Evolutionary conservation across 2,797 vertebrate species (phyloP).

Genomic region (Hoplostethus atlanticus): DNA sequence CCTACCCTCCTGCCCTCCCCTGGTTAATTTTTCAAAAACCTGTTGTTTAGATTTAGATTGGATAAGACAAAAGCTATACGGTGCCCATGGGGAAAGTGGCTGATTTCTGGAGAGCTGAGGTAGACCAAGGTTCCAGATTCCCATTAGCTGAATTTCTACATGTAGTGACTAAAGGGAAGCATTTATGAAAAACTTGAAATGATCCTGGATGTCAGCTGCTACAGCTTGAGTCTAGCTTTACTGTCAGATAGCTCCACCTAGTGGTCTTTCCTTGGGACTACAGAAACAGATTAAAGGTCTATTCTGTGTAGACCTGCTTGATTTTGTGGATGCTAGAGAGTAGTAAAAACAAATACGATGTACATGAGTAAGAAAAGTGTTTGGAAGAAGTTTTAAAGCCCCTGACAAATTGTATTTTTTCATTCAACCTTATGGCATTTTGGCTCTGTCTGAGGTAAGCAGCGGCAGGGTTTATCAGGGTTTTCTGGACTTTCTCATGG

Average conservation of each 20-base stretch:
- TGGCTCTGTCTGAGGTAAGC: too few species aligned
- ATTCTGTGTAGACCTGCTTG: background rate
- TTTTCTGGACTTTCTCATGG: background rate
- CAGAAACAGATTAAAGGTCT: background rate
- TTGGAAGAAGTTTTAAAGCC: too few species aligned
- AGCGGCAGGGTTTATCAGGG: too few species aligned
- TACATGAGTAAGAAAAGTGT: too few species aligned
- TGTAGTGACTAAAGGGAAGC: background rate
- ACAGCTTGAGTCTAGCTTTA: background rate
- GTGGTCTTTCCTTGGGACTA: conserved; percentile 11
- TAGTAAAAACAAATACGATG: background rate
- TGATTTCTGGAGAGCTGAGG: background rate
- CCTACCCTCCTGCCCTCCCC: background rate
- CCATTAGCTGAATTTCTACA: background rate
- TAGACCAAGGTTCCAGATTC: background rate
- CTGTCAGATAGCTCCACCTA: conserved; percentile 48
- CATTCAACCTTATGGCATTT: too few species aligned
- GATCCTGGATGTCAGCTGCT: background rate
- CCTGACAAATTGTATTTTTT: too few species aligned
- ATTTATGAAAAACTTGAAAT: conserved; percentile 2
- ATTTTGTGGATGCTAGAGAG: background rate
- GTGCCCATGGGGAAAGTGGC: too few species aligned
- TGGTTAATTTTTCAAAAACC: too few species aligned
- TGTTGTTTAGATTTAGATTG: too few species aligned
- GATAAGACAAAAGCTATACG: too few species aligned